phyloP scores from a whole-genome alignment of 92 coral and sea anemone species.

The Paramuricea clavata region DNA sequence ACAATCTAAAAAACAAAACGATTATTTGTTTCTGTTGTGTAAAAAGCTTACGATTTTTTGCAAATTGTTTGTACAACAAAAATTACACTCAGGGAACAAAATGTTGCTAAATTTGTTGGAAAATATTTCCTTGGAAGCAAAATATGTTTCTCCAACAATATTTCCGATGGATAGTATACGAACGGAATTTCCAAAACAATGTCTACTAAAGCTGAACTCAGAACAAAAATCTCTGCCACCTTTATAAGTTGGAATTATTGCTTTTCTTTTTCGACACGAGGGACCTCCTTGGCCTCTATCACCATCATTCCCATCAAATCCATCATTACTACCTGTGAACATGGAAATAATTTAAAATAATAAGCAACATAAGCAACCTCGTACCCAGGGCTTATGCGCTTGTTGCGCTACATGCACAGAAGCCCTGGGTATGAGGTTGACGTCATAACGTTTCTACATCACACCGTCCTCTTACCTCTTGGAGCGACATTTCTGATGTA shows the following conservation, averaged over 20 bases:
- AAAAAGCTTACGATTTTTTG: neutral
- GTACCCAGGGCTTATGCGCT: too few species aligned
- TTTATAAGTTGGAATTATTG: too few species aligned
- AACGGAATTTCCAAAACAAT: neutral
- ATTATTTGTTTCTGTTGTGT: neutral
- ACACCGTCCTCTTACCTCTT: neutral
- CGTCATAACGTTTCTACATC: too few species aligned
- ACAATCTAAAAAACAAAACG: neutral
- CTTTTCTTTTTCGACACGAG: neutral
- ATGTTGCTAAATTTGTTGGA: too few species aligned
- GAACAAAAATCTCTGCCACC: neutral
- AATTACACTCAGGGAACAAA: neutral
- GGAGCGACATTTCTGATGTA: constrained; percentile 33
- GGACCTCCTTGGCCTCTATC: neutral
- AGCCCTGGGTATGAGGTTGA: too few species aligned
- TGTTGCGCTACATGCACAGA: too few species aligned
- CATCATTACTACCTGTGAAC: neutral
- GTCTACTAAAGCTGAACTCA: neutral
- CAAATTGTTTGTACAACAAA: too few species aligned
- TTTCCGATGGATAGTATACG: too few species aligned
- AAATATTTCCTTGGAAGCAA: too few species aligned
- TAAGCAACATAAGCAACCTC: too few species aligned
- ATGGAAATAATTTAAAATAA: neutral
- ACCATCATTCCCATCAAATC: neutral
- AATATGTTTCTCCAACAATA: too few species aligned